Conservation (phyloP, 2,888 invertebrate species). For the Tipula vernalis region DNA sequence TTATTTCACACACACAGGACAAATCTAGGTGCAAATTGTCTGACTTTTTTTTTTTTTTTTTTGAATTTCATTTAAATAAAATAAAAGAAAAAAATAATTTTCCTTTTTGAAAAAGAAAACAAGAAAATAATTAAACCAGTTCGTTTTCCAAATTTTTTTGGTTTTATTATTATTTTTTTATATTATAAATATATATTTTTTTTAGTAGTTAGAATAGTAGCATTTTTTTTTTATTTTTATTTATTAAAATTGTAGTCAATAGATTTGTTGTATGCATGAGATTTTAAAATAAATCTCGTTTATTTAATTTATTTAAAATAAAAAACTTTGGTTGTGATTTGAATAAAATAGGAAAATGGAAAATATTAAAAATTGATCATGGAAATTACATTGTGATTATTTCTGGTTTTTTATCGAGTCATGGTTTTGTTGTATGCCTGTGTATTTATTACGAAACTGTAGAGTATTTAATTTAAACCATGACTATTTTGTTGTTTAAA, state of each 20-base stretch:
- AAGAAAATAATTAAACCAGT: not conserved
- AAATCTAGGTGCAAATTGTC: slow-evolving; percentile 7
- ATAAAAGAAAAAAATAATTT: not conserved
- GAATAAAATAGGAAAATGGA: not conserved
- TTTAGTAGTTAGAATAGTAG: not conserved
- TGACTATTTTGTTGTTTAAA: not conserved
- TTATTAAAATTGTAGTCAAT: not conserved
- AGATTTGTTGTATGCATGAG: not conserved
- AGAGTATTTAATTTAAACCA: not conserved
- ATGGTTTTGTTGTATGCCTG: not conserved
- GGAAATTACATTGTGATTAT: not conserved
- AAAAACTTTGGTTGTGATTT: not conserved
- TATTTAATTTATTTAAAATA: not conserved
- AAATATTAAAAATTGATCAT: not conserved
- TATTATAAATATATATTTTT: not conserved
- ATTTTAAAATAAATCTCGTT: not conserved
- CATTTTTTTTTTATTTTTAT: not conserved
- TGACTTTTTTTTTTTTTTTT: not conserved
- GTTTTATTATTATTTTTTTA: not conserved
- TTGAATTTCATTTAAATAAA: not conserved
- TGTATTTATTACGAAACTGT: not conserved
- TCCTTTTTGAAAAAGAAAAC: not conserved
- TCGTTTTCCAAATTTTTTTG: not conserved
- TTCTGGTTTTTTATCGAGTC: not conserved
- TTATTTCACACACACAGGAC: not conserved